A percentile compares a stretch with the other conserved stretches of the same genome.
Evolutionary conservation across 1,140 invertebrate species (phyloP).

Genomic region (Scaptomyza pallida): DNA sequence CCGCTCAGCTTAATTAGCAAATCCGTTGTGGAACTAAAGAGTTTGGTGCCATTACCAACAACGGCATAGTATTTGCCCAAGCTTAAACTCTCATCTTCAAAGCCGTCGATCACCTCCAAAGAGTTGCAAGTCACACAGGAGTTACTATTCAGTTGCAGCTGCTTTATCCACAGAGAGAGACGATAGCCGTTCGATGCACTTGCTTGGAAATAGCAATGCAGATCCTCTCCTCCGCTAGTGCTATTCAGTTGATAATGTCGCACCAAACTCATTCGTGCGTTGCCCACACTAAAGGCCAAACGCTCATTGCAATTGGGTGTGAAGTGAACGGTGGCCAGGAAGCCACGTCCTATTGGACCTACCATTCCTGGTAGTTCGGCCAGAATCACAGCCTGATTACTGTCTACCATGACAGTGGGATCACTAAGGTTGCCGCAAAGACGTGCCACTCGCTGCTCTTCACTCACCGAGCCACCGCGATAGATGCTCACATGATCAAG

Average conservation of each 20-base stretch:
- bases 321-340: constrained; percentile 86
- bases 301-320: constrained; percentile 86
- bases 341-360: constrained; percentile 84
- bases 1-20: constrained; percentile 86
- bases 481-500: constrained; percentile 87
- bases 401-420: constrained; percentile 86
- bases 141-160: constrained; percentile 84
- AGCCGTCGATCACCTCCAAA: constrained; percentile 89
- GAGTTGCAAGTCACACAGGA: constrained; percentile 85
- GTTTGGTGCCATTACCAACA: constrained; percentile 84
- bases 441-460: constrained; percentile 84
- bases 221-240: constrained; percentile 82
- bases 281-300: constrained; percentile 50
- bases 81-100: constrained; percentile 85
- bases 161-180: constrained; percentile 86
- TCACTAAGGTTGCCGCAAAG: constrained; percentile 88
- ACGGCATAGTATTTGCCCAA: constrained; percentile 87
- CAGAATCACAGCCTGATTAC: constrained; percentile 86
- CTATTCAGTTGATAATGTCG: constrained; percentile 49
- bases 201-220: constrained; percentile 85
- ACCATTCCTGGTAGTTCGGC: constrained; percentile 84
- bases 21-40: constrained; percentile 86
- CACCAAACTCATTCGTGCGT: constrained; percentile 47
- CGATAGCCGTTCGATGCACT: constrained; percentile 76
- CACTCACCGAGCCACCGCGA: constrained; percentile 85